Evolutionary conservation across 1,140 invertebrate genomes (phyloP), one percentile per base, ranked within the genome.

Genomic region (Pachypeltis micranthus): DNA sequence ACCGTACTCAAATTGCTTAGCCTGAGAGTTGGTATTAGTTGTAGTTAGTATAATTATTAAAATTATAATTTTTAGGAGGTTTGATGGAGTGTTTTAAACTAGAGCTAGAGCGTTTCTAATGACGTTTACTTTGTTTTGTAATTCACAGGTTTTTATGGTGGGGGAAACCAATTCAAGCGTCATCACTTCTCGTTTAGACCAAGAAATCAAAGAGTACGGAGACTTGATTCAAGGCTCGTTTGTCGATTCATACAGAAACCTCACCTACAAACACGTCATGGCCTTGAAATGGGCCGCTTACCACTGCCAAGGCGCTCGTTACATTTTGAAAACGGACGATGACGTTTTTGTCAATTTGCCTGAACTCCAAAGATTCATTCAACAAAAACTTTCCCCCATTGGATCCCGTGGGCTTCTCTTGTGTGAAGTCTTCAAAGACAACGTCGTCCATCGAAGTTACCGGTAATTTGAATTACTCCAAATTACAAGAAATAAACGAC

Each of bases 231-330:
- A 90, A 74, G 88, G 87, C 25, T 83, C 81, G 67, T 92, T 91
- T 72, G 62, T 78, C 7, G 90, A 93, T 75, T 79, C 78, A 28
- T 93, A 93, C 71, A 80, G 83, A 65, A 93, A 93, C 75, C 80
- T 93, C 74, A 91, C 90, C 1, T 90, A 90, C 70, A 93, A 93
- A 74, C 88, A 91, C 73, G 82, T 88, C 2, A 87, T 89, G 81
- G 84, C 81, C 1, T 78, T 93, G n/a, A 88, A 89, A 72, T 93
- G 88, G 85, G 80, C 84, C 44, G 78, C 81, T 3, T 82, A 84
- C 70, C 80, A 84, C 74, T 83, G 76, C 72, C 66, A 68, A 65
- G 76, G 79, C 66, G 85, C 84, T 31, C 83, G 82, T 70, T 87
- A 86, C 74, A 74, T 90, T 66, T 77, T 90, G 67, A 90, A 90